Evolutionary conservation across 2,888 invertebrate species (phyloP).

Genomic region (Luperina nickerlii): DNA sequence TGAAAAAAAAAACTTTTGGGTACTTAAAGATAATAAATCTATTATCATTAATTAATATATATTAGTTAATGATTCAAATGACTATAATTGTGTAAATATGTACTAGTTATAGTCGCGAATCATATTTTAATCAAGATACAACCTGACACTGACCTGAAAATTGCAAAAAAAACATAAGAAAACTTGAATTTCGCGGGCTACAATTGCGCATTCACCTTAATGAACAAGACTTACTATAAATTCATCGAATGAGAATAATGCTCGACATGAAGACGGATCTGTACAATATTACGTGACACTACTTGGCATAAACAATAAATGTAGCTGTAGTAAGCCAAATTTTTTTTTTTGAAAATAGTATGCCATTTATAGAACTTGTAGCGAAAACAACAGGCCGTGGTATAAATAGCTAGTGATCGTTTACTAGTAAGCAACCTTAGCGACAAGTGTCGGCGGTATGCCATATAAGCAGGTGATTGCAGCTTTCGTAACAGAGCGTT

Average conservation of each 20-base stretch:
- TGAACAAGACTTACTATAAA: background rate
- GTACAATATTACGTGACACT: slow-evolving; percentile 22
- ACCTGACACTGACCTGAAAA: no score
- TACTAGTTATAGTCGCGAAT: no score
- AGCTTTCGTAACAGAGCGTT: slow-evolving; percentile 87
- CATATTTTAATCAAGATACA: no score
- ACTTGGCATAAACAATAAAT: slow-evolving; percentile 37
- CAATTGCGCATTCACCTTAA: background rate
- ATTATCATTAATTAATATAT: no score
- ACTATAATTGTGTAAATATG: no score
- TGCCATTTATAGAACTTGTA: slow-evolving; percentile 46
- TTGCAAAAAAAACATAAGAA: no score
- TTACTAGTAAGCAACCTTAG: slow-evolving; percentile 69
- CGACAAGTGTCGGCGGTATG: slow-evolving; percentile 75
- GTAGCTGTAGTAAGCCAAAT: slow-evolving; percentile 5
- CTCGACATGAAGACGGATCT: slow-evolving; percentile 13
- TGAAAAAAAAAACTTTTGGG: background rate
- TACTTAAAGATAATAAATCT: no score
- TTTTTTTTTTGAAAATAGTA: slow-evolving; percentile 56
- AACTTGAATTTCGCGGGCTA: no score
- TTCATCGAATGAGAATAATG: slow-evolving; percentile 9
- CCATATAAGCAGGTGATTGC: slow-evolving; percentile 82
- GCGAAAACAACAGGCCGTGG: slow-evolving; percentile 52
- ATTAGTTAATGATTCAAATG: no score
- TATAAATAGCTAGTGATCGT: slow-evolving; percentile 64